Evolutionary conservation across 1,140 invertebrate genomes (phyloP).

Genomic region (Physella acuta): DNA sequence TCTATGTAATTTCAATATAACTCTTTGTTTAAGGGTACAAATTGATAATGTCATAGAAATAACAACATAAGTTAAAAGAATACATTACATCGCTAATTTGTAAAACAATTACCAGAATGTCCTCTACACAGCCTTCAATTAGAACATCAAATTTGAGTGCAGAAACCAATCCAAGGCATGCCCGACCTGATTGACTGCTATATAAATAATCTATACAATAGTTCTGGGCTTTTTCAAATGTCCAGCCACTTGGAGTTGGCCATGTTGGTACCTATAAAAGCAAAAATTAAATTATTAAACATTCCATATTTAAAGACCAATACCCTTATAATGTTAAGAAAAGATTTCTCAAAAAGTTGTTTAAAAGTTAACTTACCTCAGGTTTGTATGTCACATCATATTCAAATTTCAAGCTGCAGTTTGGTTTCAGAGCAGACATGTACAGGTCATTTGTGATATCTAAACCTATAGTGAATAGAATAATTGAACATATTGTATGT

Average conservation of each 20-base stretch:
- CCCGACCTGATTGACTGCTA: conserved; percentile 16
- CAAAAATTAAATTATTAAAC: not conserved
- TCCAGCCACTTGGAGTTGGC: conserved; percentile 37
- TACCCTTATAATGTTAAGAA: too few species aligned
- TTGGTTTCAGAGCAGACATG: not conserved
- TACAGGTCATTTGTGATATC: conserved; percentile 29
- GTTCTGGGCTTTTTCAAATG: conserved; percentile 31
- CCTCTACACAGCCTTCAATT: conserved; percentile 40
- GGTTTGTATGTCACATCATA: conserved; percentile 21
- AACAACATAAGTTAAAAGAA: too few species aligned
- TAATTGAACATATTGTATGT: too few species aligned
- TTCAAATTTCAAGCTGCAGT: not conserved
- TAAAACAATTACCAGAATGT: conserved; percentile 42
- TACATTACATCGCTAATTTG: too few species aligned
- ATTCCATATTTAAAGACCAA: not conserved
- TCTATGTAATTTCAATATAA: too few species aligned
- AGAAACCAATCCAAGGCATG: conserved; percentile 26
- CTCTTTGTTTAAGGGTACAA: too few species aligned
- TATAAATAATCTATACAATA: conserved; percentile 34
- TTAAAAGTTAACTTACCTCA: conserved; percentile 11
- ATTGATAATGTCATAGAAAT: too few species aligned
- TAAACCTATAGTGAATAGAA: conserved; percentile 17
- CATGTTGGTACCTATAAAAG: conserved; percentile 29
- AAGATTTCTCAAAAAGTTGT: too few species aligned
- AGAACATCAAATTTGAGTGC: conserved; percentile 28